Conservation (phyloP, 2,888 invertebrate species). For the Mesorhabditis spiculigera region DNA sequence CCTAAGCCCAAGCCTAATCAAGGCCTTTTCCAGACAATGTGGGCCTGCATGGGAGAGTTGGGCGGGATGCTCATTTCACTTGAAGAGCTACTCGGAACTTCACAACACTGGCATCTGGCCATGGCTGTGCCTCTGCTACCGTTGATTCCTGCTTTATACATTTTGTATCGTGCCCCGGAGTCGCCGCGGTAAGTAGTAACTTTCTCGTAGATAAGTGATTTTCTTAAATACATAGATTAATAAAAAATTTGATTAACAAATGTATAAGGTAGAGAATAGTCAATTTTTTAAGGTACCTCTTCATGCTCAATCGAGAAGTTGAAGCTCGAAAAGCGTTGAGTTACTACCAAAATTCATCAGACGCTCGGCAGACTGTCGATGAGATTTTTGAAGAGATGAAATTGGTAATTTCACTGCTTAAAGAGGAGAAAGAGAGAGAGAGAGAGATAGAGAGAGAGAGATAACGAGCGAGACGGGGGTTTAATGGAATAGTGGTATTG, state of each 20-base stretch:
- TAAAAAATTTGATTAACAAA: no score
- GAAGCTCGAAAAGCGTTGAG: conserved; percentile 35
- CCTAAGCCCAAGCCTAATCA: no score
- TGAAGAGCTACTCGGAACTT: conserved; percentile 34
- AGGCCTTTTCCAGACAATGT: no score
- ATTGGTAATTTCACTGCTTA: neutral
- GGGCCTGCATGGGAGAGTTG: conserved; percentile 52
- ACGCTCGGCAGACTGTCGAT: conserved; percentile 26
- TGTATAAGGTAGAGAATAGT: no score
- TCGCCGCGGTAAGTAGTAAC: conserved; percentile 46
- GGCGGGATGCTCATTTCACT: conserved; percentile 45
- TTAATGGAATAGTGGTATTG: neutral
- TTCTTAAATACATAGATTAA: no score
- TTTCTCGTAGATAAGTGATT: no score
- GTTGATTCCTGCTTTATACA: conserved; percentile 32
- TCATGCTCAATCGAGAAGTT: conserved; percentile 30
- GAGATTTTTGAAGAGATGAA: conserved; percentile 16
- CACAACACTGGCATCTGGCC: conserved; percentile 38
- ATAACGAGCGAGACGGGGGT: no score
- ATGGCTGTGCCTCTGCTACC: conserved; percentile 40
- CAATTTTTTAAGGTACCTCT: conserved; percentile 28
- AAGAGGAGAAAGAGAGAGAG: no score
- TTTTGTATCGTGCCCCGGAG: conserved; percentile 40
- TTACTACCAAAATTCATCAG: conserved; percentile 37
- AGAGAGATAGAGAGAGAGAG: no score